Evolutionary conservation across 2,797 vertebrate genomes (phyloP).

Genomic region (Clarias platycephalus): DNA sequence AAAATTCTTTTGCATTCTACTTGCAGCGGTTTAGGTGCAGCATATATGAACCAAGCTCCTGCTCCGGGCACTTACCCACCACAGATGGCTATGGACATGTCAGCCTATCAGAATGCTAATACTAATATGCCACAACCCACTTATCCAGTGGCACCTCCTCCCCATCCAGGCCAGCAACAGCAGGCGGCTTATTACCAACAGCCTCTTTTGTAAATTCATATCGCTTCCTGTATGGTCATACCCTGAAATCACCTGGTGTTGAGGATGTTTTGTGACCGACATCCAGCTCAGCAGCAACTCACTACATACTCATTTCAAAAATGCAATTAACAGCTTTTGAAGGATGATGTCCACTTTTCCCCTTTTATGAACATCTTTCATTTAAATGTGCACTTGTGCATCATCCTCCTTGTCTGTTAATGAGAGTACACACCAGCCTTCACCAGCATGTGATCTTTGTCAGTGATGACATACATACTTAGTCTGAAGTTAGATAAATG

Average conservation of each 20-base stretch:
- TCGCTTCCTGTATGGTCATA: conserved; percentile 38
- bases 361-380: conserved; percentile 11
- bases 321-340: conserved; percentile 15
- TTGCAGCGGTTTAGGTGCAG: conserved; percentile 74
- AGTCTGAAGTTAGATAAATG: neutral
- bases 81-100: conserved; percentile 81
- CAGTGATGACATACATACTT: neutral
- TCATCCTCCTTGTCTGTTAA: neutral
- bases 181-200: conserved; percentile 86
- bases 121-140: conserved; percentile 76
- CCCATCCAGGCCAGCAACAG: conserved; percentile 79
- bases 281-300: conserved; percentile 22
- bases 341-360: neutral
- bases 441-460: conserved; percentile 36
- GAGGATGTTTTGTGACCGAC: conserved; percentile 11
- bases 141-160: conserved; percentile 75
- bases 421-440: neutral
- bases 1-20: conserved; percentile 29
- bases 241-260: conserved; percentile 12
- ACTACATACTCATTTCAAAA: conserved; percentile 7
- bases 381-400: conserved; percentile 5
- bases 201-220: conserved; percentile 82
- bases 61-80: conserved; percentile 74
- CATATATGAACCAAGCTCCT: conserved; percentile 79
- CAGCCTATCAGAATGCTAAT: conserved; percentile 80